phyloP scores from a whole-genome alignment of 2,888 invertebrate species.

The Tromatobia lineatoria region DNA sequence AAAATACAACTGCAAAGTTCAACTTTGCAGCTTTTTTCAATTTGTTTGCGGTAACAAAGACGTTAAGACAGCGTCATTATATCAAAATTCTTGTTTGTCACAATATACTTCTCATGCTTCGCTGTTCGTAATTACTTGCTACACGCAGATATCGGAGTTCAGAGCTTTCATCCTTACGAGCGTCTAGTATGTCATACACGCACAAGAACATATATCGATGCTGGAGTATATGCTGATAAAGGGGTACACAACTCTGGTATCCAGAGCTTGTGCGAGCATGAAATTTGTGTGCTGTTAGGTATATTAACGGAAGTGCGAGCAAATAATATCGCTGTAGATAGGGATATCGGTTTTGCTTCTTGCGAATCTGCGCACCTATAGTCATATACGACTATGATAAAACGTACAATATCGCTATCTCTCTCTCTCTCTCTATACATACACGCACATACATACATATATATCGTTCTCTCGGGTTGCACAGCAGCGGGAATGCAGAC shows the following conservation, averaged over 20 bases:
- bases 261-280: neutral
- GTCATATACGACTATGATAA: conserved; percentile 12
- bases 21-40: too few relatives aligned
- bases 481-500: neutral
- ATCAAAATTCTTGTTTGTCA: conserved; percentile 26
- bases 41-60: neutral
- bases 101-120: conserved; percentile 12
- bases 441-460: neutral
- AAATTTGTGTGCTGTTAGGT: conserved; percentile 32
- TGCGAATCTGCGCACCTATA: conserved; percentile 10
- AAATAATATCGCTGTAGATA: conserved; percentile 40
- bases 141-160: conserved; percentile 43
- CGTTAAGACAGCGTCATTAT: neutral
- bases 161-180: conserved; percentile 13
- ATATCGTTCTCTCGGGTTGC: neutral
- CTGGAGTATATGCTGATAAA: conserved; percentile 5
- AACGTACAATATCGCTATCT: neutral
- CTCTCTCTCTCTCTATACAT: neutral
- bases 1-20: too few relatives aligned
- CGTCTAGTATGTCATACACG: conserved; percentile 21
- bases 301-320: conserved; percentile 25
- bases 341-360: conserved; percentile 31
- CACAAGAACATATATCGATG: neutral
- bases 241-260: neutral
- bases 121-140: conserved; percentile 47